Evolutionary conservation across 2,113 vertebrate genomes (phyloP).

Genomic region (Brachyhypopomus occidentalis): DNA sequence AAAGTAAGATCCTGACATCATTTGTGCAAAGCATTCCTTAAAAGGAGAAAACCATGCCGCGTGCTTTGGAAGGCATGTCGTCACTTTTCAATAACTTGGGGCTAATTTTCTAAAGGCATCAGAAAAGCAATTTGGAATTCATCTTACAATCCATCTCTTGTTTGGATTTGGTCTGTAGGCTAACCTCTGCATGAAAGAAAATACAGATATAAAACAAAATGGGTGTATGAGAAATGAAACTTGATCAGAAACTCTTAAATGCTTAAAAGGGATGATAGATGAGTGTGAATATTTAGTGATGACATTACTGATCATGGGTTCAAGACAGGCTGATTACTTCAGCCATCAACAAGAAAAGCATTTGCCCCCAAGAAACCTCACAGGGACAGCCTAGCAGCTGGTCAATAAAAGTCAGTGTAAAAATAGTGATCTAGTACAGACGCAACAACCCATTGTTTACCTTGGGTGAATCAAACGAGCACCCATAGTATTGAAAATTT

Average conservation of each 20-base stretch:
- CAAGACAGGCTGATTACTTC: background rate
- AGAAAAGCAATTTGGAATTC: no score
- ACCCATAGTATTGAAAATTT: no score
- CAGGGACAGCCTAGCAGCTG: background rate
- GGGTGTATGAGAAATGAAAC: no score
- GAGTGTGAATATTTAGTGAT: no score
- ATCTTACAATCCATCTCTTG: no score
- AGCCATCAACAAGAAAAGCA: background rate
- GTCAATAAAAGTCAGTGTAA: background rate
- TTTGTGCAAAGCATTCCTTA: slow-evolving; percentile 42
- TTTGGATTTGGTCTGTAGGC: no score
- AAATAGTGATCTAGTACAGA: background rate
- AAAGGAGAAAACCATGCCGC: slow-evolving; percentile 36
- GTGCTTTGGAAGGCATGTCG: slow-evolving; percentile 29
- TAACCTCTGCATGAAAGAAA: no score
- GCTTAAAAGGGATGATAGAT: no score
- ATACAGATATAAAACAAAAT: no score
- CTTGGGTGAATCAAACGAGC: slow-evolving; percentile 7
- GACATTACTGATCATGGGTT: no score
- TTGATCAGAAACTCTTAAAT: no score
- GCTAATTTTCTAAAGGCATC: no score
- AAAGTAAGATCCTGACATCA: slow-evolving; percentile 58
- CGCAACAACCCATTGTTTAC: background rate
- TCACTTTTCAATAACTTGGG: slow-evolving; percentile 8
- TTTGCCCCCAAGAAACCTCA: background rate